phyloP scores from a whole-genome alignment of 2,113 vertebrate species.

The Amblyopsis rosae region DNA sequence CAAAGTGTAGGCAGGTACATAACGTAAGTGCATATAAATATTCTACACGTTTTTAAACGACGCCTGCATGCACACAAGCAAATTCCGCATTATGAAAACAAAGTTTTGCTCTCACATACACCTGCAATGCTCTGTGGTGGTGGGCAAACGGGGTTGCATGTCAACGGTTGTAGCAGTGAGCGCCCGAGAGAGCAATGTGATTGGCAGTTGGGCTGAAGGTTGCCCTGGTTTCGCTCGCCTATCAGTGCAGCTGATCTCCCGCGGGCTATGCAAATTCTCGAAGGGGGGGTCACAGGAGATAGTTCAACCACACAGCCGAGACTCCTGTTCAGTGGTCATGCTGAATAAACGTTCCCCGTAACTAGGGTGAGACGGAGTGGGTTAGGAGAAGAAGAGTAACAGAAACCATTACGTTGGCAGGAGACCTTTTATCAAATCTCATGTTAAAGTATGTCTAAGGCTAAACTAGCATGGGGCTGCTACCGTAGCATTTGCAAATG shows the following conservation, averaged over 20 bases:
- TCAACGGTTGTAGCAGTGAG: slow-evolving; percentile 50
- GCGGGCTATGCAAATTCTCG: slow-evolving; percentile 51
- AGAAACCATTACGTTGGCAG: slow-evolving; percentile 23
- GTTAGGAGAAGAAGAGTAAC: slow-evolving; percentile 10
- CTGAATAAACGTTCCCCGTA: slow-evolving; percentile 65
- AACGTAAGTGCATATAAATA: not conserved
- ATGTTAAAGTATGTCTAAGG: slow-evolving; percentile 25
- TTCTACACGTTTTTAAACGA: not conserved
- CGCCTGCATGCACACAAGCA: slow-evolving; percentile 46
- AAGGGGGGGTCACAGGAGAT: slow-evolving; percentile 57
- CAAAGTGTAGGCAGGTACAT: not conserved
- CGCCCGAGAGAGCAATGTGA: slow-evolving; percentile 38
- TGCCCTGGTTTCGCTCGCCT: slow-evolving; percentile 68
- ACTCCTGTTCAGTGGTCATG: slow-evolving; percentile 65
- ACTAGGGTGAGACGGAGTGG: slow-evolving; percentile 48
- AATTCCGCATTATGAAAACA: slow-evolving; percentile 1
- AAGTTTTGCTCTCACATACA: slow-evolving; percentile 31
- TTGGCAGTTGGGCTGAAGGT: slow-evolving; percentile 58
- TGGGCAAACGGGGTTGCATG: slow-evolving; percentile 46
- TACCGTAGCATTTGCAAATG: too few relatives aligned
- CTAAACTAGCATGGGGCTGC: slow-evolving; percentile 17
- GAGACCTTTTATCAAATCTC: slow-evolving; percentile 13
- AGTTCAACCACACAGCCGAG: slow-evolving; percentile 63
- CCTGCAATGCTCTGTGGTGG: slow-evolving; percentile 48
- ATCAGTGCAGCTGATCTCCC: slow-evolving; percentile 70